Evolutionary conservation across 2,888 invertebrate species (phyloP), one percentile per base, ranked within the genome.

Genomic region (Phorcus lineatus): DNA sequence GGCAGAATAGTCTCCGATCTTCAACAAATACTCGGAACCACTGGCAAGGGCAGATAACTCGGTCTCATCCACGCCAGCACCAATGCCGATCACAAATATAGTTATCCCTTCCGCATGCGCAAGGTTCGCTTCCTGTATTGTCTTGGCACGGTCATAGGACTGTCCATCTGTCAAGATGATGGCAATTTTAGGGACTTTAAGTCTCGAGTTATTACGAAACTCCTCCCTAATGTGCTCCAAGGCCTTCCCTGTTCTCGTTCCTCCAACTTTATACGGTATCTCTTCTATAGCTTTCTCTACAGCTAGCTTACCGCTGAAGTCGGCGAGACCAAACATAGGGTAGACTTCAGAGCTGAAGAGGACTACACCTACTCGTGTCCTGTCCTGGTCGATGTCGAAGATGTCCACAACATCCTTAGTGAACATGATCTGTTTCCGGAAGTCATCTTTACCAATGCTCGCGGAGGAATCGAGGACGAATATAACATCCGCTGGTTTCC

Each of bases 121-220:
- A n/a, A 53, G 22, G 22, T 24, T 70, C 3, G 77, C 77, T 28
- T 77, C 85, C 47, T 80, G 47, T 3, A 81, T 79, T 22, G 86
- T 86, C 57, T 36, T 53, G 19, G 40, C 40, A 13, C 84, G 84
- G 62, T 84, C 75, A 80, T 85, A 85, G 11, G 86, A 86, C 40
- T 79, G 78, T 17, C 86, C 86, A 74, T 87, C 86, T 0, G 86
- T 87, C 22, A 87, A 77, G 17, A 87, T 80, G 55, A 87, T 81
- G 78, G 83, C 85, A n/a, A 86, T 78, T 53, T 54, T 36, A 11
- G 78, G 78, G 19, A 78, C 78, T 11, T 52, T 53, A 11, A 22
- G 28, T 2, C 78, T 22, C 3, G 11, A 28, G 57, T 70, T 24
- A 24, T 24, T 36, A 4, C 55, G 67, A 75, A 74, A 79, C 19